phyloP scores from a whole-genome alignment of 2,888 invertebrate species.

The Poecilus cupreus region DNA sequence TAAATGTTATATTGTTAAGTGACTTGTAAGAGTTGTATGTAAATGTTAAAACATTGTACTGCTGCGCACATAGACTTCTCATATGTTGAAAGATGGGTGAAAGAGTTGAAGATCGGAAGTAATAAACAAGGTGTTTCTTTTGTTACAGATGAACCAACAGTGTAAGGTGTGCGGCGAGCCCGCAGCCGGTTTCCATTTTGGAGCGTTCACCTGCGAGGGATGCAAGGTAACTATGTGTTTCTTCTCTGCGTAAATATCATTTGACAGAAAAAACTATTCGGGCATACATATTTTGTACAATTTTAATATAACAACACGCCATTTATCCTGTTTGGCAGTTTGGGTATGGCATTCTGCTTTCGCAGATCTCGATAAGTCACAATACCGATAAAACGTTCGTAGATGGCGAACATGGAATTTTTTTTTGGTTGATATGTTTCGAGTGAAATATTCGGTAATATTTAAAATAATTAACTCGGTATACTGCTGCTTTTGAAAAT shows the following conservation, averaged over 20 bases:
- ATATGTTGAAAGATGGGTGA: constrained; percentile 11
- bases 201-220: constrained; percentile 96
- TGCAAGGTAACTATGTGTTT: constrained; percentile 83
- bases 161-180: constrained; percentile 97
- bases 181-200: constrained; percentile 96
- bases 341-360: not conserved
- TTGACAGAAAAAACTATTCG: not conserved
- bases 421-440: no score
- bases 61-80: not conserved
- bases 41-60: not conserved
- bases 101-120: constrained; percentile 33
- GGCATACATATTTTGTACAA: not conserved
- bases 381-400: no score
- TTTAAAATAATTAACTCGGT: no score
- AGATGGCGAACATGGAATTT: no score
- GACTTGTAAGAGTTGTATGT: not conserved
- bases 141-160: constrained; percentile 95
- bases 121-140: constrained; percentile 62
- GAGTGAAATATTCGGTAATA: no score
- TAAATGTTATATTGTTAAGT: constrained; percentile 15
- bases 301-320: not conserved
- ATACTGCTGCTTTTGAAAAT: not conserved
- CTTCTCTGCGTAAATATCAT: no score
- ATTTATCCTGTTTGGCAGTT: not conserved
- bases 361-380: not conserved